These are phyloP conservation scores for Pheosia gnoma DNA, from an alignment of 2,888 invertebrate species.

Conservation along the genomic window DNA sequence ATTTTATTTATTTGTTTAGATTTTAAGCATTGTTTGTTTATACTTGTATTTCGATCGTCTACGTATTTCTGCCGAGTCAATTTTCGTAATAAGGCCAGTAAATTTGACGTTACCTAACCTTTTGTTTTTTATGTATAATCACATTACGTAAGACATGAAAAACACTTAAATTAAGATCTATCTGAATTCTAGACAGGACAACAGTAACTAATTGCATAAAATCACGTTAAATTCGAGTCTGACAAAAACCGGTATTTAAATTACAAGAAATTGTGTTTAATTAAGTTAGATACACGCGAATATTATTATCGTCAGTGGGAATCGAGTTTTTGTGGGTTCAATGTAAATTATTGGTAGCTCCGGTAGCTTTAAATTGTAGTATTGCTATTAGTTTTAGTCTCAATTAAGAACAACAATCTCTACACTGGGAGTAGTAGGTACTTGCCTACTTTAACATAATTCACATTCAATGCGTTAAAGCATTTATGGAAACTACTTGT, in stretches of 20 bases:
- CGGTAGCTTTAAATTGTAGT: conserved; percentile 29
- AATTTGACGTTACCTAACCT: conserved; percentile 12
- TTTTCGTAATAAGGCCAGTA: conserved; percentile 1
- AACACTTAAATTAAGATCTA: conserved; percentile 38
- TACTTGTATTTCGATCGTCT: conserved; percentile 14
- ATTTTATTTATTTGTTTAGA: background rate
- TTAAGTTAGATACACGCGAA: conserved; percentile 19
- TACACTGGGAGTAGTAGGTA: background rate
- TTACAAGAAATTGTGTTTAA: conserved; percentile 25
- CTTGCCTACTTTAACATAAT: no score
- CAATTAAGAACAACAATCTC: conserved; percentile 9
- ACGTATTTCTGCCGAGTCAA: conserved; percentile 21
- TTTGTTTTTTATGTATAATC: conserved; percentile 26
- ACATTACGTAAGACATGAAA: conserved; percentile 14
- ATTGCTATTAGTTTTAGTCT: conserved; percentile 16
- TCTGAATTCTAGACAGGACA: conserved; percentile 14
- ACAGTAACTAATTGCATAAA: conserved; percentile 35
- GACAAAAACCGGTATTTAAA: conserved; percentile 39
- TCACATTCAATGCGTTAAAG: no score
- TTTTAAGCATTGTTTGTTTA: conserved; percentile 32
- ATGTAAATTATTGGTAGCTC: conserved; percentile 28
- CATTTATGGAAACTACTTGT: no score
- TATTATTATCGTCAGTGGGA: conserved; percentile 14
- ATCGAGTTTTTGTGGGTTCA: conserved; percentile 31
- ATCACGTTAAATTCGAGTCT: conserved; percentile 28